Conservation (phyloP, 2,113 vertebrate genomes). For the Tychaedon coryphoeus region DNA sequence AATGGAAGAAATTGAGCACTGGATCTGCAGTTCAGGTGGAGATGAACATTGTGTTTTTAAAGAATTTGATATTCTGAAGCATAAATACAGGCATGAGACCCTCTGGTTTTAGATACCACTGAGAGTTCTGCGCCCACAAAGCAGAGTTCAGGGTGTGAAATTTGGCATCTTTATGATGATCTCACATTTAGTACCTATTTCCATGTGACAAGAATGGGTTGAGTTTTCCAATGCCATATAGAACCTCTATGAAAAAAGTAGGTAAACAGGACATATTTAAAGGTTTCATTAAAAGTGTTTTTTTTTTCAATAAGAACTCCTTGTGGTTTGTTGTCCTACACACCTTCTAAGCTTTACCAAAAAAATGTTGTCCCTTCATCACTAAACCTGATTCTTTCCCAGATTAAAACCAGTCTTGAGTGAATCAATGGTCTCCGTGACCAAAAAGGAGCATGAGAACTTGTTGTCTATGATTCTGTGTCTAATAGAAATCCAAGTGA, state of each 20-base stretch:
- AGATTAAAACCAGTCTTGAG: neutral
- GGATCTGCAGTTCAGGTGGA: neutral
- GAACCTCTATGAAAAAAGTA: neutral
- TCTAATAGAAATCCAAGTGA: neutral
- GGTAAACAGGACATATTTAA: neutral
- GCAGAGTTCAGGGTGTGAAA: neutral
- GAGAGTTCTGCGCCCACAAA: neutral
- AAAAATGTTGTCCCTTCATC: neutral
- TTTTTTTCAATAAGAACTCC: neutral
- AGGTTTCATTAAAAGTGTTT: rapidly evolving
- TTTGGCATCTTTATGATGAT: neutral
- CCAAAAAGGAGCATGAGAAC: neutral
- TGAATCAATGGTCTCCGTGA: neutral
- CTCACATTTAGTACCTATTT: neutral
- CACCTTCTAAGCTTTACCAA: neutral
- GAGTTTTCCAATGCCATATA: neutral
- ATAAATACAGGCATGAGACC: neutral
- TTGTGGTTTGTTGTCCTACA: neutral
- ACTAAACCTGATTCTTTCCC: rapidly evolving
- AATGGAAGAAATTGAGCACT: neutral
- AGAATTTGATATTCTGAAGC: neutral
- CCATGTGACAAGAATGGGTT: neutral
- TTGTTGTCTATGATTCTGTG: neutral
- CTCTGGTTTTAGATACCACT: neutral
- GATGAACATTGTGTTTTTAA: neutral